Evolutionary conservation across 2,113 vertebrate genomes (phyloP).

Genomic region (Pachycephala philippinensis): DNA sequence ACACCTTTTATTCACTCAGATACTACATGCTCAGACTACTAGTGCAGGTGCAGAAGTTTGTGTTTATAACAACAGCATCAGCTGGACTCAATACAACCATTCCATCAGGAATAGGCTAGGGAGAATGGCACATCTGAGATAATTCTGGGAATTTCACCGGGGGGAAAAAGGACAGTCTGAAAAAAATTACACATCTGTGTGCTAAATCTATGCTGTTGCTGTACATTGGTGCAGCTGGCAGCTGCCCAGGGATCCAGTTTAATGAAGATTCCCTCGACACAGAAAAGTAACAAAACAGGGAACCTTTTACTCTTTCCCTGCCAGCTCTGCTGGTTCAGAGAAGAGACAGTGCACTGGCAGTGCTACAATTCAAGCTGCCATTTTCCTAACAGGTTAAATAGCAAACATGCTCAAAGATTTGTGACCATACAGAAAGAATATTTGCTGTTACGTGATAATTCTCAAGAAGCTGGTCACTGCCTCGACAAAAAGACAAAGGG

Average conservation of each 20-base stretch:
- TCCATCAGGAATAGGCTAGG: not conserved
- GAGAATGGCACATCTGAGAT: not conserved
- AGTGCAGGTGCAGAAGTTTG: not conserved
- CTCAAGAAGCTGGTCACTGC: not conserved
- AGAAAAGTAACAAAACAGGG: not conserved
- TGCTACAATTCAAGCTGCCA: not conserved
- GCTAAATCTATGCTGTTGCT: not conserved
- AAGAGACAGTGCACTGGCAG: not conserved
- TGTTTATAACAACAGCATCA: not conserved
- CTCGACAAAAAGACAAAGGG: fast-evolving
- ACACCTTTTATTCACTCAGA: not conserved
- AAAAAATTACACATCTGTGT: not conserved
- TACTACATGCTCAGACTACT: not conserved
- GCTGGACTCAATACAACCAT: not conserved
- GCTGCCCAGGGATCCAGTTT: not conserved
- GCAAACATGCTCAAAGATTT: not conserved
- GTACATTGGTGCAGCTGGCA: not conserved
- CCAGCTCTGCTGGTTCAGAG: not conserved
- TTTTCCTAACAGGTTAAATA: not conserved
- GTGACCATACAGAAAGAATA: not conserved
- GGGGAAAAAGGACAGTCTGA: not conserved
- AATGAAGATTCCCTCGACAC: not conserved
- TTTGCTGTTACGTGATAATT: not conserved
- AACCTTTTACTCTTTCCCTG: not conserved
- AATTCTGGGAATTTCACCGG: not conserved